phyloP scores from a whole-genome alignment of 1,140 invertebrate genomes.

The Ditylenchus dipsaci region DNA sequence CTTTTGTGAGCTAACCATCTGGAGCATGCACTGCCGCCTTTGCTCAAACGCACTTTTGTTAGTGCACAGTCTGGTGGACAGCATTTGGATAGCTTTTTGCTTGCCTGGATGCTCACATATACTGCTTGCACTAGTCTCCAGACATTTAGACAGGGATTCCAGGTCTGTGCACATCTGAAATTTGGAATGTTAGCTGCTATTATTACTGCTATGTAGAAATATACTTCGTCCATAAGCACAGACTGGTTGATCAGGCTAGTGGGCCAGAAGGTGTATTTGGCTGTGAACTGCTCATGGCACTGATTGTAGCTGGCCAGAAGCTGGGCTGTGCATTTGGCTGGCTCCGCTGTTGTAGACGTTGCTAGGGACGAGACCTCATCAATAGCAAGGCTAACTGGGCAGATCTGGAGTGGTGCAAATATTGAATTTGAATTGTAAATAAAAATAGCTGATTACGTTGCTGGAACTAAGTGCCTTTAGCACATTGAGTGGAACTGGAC shows the following conservation, averaged over 20 bases:
- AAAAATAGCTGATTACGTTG: constrained; percentile 32
- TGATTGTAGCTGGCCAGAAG: constrained; percentile 2
- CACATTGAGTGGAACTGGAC: constrained; percentile 45
- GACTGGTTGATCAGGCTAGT: constrained; percentile 17
- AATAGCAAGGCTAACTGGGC: neutral
- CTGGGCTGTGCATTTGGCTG: constrained; percentile 23
- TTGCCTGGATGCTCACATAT: constrained; percentile 30
- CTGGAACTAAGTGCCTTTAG: constrained; percentile 45
- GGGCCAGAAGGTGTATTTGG: constrained; percentile 39
- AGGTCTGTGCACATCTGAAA: constrained; percentile 42
- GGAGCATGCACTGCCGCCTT: constrained; percentile 34
- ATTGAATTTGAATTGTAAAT: neutral
- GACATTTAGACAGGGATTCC: constrained; percentile 21
- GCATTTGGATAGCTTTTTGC: constrained; percentile 31
- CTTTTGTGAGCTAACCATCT: constrained; percentile 18
- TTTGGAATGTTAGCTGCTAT: neutral
- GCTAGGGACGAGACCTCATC: neutral
- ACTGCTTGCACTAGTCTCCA: constrained; percentile 20
- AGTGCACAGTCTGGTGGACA: constrained; percentile 35
- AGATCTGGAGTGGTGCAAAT: too few species aligned
- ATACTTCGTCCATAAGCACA: neutral
- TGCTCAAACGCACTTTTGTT: constrained; percentile 34
- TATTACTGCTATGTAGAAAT: too few species aligned
- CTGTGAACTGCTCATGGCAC: constrained; percentile 1
- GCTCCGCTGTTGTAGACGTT: constrained; percentile 1